Conservation (phyloP, 2,888 invertebrate species). For the Plagiodera versicolora region DNA sequence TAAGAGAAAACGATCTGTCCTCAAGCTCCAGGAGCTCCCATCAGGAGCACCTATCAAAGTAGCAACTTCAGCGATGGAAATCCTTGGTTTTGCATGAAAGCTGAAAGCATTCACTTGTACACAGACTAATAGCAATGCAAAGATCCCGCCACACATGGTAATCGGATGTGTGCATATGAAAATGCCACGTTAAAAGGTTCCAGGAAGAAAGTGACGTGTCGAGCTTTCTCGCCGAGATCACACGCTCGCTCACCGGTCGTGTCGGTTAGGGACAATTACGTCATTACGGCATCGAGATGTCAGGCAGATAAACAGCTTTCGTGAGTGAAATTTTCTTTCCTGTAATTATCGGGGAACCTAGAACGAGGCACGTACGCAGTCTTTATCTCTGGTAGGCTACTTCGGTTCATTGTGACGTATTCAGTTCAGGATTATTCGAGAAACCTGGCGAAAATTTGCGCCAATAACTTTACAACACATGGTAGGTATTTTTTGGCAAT, state of each 20-base stretch:
- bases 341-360: not conserved
- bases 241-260: constrained; percentile 15
- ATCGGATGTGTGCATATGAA: constrained; percentile 14
- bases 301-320: not conserved
- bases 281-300: constrained; percentile 10
- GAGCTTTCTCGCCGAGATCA: constrained; percentile 1
- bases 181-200: constrained; percentile 18
- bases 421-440: no score
- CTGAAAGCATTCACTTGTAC: constrained; percentile 33
- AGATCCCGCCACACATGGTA: constrained; percentile 21
- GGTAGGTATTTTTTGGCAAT: no score
- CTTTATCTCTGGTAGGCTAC: no score
- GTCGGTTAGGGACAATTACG: constrained; percentile 9
- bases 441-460: no score
- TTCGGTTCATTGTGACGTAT: no score
- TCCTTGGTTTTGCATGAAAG: constrained; percentile 30
- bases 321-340: not conserved
- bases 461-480: no score
- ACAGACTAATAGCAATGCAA: constrained; percentile 21
- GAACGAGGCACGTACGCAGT: not conserved
- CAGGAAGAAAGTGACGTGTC: constrained; percentile 16
- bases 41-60: not conserved
- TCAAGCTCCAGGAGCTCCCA: not conserved
- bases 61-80: constrained; percentile 33
- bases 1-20: not conserved